These are phyloP conservation scores for Cephalopholis sonnerati DNA, from an alignment of 2,113 vertebrate species.

Conservation along the genomic window DNA sequence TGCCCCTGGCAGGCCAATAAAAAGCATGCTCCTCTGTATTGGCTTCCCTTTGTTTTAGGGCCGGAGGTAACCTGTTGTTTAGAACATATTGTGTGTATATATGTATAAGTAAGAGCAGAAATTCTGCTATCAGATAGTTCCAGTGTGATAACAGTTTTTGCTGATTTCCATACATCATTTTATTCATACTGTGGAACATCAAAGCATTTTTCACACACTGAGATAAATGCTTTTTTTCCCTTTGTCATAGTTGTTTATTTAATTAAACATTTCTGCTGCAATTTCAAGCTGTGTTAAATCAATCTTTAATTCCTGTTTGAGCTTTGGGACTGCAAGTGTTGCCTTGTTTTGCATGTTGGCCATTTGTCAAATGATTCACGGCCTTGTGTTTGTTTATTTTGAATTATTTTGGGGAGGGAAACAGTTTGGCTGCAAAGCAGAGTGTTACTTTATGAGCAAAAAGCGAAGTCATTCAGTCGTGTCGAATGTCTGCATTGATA, in stretches of 20 bases:
- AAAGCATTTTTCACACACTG: background rate
- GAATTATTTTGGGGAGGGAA: constrained; percentile 27
- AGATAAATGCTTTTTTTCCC: background rate
- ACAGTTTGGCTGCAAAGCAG: constrained; percentile 10
- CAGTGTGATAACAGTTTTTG: background rate
- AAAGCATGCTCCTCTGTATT: no score
- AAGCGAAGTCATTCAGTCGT: constrained; percentile 7
- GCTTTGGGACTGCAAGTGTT: constrained; percentile 11
- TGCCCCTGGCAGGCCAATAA: no score
- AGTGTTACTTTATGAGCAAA: constrained; percentile 10
- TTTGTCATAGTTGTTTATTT: background rate
- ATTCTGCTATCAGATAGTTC: background rate
- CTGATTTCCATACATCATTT: background rate
- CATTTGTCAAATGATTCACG: constrained; percentile 52
- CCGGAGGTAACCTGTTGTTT: no score
- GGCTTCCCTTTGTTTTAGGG: no score
- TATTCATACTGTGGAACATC: background rate
- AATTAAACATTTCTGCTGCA: constrained; percentile 5
- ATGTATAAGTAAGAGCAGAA: background rate
- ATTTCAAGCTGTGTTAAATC: constrained; percentile 25
- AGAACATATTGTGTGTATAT: background rate
- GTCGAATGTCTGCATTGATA: constrained; percentile 10
- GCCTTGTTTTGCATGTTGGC: constrained; percentile 36
- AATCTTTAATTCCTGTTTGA: constrained; percentile 31
- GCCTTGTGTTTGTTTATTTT: constrained; percentile 38